phyloP scores from a whole-genome alignment of 2,113 vertebrate species.

The Urocynchramus pylzowi region DNA sequence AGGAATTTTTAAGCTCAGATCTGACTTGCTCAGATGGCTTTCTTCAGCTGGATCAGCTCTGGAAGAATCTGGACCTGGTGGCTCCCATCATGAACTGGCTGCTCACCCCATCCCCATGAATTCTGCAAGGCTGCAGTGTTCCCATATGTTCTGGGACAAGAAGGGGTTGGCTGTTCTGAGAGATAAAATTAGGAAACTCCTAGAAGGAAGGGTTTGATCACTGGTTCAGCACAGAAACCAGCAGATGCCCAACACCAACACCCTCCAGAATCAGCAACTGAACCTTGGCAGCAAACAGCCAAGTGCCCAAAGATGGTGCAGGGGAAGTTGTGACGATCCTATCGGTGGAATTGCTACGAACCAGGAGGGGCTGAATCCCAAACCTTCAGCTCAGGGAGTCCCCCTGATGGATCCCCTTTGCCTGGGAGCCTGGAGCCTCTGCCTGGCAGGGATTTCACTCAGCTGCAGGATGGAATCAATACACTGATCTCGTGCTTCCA shows the following conservation, averaged over 20 bases:
- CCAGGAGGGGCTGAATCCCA: background rate
- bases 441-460: background rate
- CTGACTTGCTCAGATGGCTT: background rate
- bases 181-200: background rate
- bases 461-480: background rate
- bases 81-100: background rate
- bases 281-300: background rate
- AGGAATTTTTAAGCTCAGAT: background rate
- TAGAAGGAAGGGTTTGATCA: background rate
- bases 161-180: background rate
- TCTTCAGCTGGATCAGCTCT: background rate
- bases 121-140: background rate
- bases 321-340: background rate
- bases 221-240: background rate
- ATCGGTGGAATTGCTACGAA: background rate
- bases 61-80: background rate
- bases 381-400: background rate
- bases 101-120: background rate
- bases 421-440: background rate
- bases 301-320: rapidly evolving
- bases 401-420: background rate
- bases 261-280: background rate
- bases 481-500: background rate
- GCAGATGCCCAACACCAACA: background rate
- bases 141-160: rapidly evolving